Conservation (phyloP, 2,888 invertebrate genomes). For the Metalampra italica region DNA sequence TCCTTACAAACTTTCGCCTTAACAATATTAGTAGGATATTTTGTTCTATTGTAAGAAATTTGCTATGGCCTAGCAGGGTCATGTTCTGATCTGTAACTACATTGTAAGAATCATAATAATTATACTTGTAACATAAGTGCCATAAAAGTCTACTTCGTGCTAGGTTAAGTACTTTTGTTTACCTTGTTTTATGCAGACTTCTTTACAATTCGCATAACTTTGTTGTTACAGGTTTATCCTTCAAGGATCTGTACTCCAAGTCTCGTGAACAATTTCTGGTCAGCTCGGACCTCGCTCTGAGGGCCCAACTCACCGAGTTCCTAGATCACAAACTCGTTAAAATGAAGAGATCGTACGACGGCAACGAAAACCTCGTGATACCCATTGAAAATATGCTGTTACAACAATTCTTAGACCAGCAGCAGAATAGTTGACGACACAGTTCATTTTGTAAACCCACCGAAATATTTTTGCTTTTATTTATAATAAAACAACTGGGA, state of each 20-base stretch:
- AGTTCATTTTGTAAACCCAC: background rate
- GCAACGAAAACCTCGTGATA: conserved; percentile 88
- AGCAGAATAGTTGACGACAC: conserved; percentile 65
- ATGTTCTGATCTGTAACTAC: too few relatives aligned
- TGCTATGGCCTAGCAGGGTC: too few relatives aligned
- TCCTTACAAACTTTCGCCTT: too few relatives aligned
- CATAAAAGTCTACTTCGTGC: too few relatives aligned
- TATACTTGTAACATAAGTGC: too few relatives aligned
- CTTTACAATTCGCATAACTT: too few relatives aligned
- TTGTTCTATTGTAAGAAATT: too few relatives aligned
- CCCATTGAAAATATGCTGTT: conserved; percentile 86
- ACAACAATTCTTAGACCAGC: conserved; percentile 87
- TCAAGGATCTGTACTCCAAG: conserved; percentile 90
- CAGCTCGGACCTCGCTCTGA: conserved; percentile 93
- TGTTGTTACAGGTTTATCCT: conserved; percentile 84
- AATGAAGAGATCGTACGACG: conserved; percentile 87
- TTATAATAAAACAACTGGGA: background rate
- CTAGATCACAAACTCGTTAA: conserved; percentile 95
- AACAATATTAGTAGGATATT: too few relatives aligned
- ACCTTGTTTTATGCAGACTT: too few relatives aligned
- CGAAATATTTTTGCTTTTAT: background rate
- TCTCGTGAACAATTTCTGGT: conserved; percentile 94
- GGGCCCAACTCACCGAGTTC: conserved; percentile 96
- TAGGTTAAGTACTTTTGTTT: too few relatives aligned
- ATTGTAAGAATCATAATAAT: too few relatives aligned